Base-by-base conservation (phyloP, 2,888 invertebrate genomes). In the Phyto melanocephala region DNA sequence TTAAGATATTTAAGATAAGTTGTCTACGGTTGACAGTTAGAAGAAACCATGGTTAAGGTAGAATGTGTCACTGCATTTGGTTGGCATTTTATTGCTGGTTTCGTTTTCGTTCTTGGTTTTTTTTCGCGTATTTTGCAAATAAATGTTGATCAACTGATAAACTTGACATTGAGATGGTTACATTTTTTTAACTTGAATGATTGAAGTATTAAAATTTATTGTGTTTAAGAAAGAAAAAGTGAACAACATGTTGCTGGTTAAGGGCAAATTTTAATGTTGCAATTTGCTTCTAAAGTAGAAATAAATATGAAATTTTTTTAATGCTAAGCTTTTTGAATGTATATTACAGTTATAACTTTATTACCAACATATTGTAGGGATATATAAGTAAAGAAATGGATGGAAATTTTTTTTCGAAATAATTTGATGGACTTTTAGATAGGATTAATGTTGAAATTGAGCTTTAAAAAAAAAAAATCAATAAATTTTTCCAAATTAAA, bases 1-100 rank as follows among this genome's bases (percentile, higher is more conserved):
- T 79, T 79, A 79, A 79, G 79, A 79, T 79, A 79, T 79, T 79
- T 67, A 58, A 72, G 72, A 72, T 72, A 72, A 67, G 35, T 72
- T 67, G 72, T 71, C 60, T 71, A 72, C 42, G 45, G 58, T 72
- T 71, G 76, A 54, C 81, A 68, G 81, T 77, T 72, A 62, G 56
- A 75, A 22, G 56, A 77, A 76, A 60, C 72, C 77, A 52, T 65
- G 70, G 80, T 65, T 70, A 76, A 70, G 80, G 54, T 70, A 80
- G 28, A 28, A 65, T 52, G 68, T 70, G 80, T 75, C 80, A 70
- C 63, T 67, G 54, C 22, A 40, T 58, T 58, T 40, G 56, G 67
- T 22, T 76, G 80, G 60, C 80, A 77, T 77, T 81, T 67, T 67
- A 77, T 81, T 67, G 76, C 62, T 17, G 37, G 52, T 76, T 65